phyloP scores from a whole-genome alignment of 2,797 vertebrate genomes.

The Pangasius krempfi region DNA sequence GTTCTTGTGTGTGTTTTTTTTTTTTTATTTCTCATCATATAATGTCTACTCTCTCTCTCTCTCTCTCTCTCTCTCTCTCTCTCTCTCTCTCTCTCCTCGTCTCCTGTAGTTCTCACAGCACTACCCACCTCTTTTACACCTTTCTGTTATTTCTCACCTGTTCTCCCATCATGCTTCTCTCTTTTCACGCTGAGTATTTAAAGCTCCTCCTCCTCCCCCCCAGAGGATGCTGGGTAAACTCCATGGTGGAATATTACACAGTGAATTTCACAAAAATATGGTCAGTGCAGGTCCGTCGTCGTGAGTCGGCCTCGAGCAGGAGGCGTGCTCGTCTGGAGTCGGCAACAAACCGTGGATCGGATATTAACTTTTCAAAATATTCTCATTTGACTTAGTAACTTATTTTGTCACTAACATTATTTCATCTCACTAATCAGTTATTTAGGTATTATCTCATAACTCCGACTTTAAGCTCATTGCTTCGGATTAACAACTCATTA shows the following conservation, averaged over 20 bases:
- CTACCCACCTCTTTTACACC: neutral
- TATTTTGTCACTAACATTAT: neutral
- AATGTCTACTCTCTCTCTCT: neutral
- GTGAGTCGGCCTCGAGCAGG: neutral
- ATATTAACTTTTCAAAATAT: neutral
- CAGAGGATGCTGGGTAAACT: neutral
- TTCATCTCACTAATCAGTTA: neutral
- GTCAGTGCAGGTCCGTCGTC: neutral
- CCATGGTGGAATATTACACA: neutral
- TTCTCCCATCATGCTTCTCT: neutral
- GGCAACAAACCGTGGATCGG: neutral
- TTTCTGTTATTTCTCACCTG: slow-evolving; percentile 10
- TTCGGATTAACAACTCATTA: neutral
- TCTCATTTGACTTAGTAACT: neutral
- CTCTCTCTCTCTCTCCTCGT: neutral
- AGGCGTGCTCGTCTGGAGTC: neutral
- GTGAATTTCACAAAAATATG: neutral
- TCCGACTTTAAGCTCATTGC: neutral
- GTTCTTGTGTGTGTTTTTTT: neutral
- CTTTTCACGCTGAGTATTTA: neutral
- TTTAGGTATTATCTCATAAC: neutral
- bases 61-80: neutral
- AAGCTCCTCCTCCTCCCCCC: neutral
- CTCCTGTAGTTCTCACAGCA: neutral
- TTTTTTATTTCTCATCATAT: neutral